Evolutionary conservation across 2,888 invertebrate species (phyloP), one percentile per base, ranked within the genome.

Genomic region (Vannuccia rotundouncinata): DNA sequence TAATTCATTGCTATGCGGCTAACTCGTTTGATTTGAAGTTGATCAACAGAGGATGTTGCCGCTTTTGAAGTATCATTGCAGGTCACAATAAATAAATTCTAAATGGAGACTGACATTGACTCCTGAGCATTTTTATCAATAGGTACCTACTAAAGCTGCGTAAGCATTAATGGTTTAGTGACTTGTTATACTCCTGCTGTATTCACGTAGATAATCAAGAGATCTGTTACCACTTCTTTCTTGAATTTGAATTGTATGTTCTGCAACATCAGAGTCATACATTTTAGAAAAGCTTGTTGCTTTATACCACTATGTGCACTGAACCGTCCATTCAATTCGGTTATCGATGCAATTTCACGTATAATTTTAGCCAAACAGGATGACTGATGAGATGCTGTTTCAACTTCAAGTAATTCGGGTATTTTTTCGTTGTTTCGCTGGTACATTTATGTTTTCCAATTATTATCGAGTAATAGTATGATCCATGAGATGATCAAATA

Each of bases 1-100:
- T 27, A 66, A 66, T 66, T 66, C 66, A 66, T 66, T 66, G 22
- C 22, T 66, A 66, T 66, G n/a, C n/a, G 66, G 66, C 66, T 66
- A 66, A 66, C 66, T 66, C 66, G 66, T 66, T 66, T 66, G 66
- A 66, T 66, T 66, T 66, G 66, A 66, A 66, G 66, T 66, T 66
- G 66, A 66, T 66, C 66, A 66, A 66, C 66, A 22, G 66, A 66
- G 66, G 66, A 66, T 66, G 66, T 66, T 66, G 66, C 66, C n/a
- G n/a, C n/a, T n/a, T n/a, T n/a, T n/a, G n/a, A n/a, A n/a, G n/a
- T n/a, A n/a, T n/a, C n/a, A n/a, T n/a, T n/a, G n/a, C n/a, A n/a
- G n/a, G n/a, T n/a, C n/a, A n/a, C n/a, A n/a, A n/a, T n/a, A n/a
- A n/a, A n/a, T n/a, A n/a, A n/a, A n/a, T n/a, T n/a, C n/a, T n/a